Evolutionary conservation across 2,888 invertebrate genomes (phyloP), one percentile per base, ranked within the genome.

Genomic region (Biston betularia): DNA sequence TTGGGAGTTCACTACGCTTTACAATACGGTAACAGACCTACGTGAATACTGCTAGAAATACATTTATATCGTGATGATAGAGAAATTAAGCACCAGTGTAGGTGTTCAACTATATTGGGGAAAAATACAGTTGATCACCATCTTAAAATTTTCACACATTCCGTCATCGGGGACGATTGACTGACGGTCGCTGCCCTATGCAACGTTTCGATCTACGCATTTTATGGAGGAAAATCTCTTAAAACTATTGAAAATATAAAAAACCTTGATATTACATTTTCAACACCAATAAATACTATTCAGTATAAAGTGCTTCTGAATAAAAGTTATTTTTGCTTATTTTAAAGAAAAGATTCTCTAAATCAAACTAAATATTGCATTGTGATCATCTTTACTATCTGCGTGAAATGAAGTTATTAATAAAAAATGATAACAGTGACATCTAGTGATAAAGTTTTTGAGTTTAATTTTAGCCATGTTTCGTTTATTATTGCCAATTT

Each of bases 91-190:
- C 83, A 86, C 80, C 76, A 87, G 76, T 74, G 76, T 75, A 76
- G 74, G 69, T 78, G 85, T 80, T 79, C 79, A 76, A 75, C 69
- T 76, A 83, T 72, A 81, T 80, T 79, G 80, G 10, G 70, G 84
- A 86, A 65, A 89, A 91, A 90, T 87, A 91, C 87, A 87, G 87
- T 85, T 87, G 89, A 87, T 88, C 93, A 93, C 92, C 93, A 93
- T 93, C 89, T 91, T 90, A 90, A 89, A 85, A 85, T 88, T 92
- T 92, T 91, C 86, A 89, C 89, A 91, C 90, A 93, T 92, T 92
- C 93, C 93, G 93, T 92, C 93, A 93, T 92, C 90, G 92, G 86
- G 90, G 90, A 89, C 84, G 87, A 89, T 78, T 81, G 72, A 78
- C 86, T 85, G 91, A 90, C 89, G 90, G 90, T 92, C 91, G 92